phyloP scores from a whole-genome alignment of 2,113 vertebrate species.

The Crotalus tigris region DNA sequence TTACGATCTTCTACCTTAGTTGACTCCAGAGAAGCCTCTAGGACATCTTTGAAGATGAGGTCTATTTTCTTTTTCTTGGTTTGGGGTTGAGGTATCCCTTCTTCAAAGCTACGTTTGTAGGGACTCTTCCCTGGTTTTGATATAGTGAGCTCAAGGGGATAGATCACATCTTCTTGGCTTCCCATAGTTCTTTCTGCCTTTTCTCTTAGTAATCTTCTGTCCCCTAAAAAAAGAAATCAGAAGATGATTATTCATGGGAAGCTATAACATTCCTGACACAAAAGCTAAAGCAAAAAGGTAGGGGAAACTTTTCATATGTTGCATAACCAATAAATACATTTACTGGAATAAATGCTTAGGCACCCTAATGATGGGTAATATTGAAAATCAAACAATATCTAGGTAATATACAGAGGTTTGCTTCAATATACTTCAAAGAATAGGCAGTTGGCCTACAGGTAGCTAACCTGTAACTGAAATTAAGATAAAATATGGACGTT shows the following conservation, averaged over 20 bases:
- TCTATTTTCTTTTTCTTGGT: conserved; percentile 95
- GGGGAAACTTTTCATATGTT: conserved; percentile 27
- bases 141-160: conserved; percentile 69
- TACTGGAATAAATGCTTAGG: conserved; percentile 16
- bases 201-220: conserved; percentile 70
- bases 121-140: conserved; percentile 77
- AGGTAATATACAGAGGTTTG: conserved; percentile 44
- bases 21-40: conserved; percentile 86
- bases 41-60: conserved; percentile 90
- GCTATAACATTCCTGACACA: conserved; percentile 43
- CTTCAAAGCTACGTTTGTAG: conserved; percentile 78
- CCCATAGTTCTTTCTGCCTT: conserved; percentile 70
- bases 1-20: conserved; percentile 70
- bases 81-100: conserved; percentile 78
- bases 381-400: conserved; percentile 50
- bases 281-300: conserved; percentile 55
- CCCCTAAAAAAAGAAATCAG: conserved; percentile 77
- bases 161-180: conserved; percentile 73
- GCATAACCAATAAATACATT: conserved; percentile 29
- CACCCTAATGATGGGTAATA: conserved; percentile 37
- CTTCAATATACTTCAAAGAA: conserved; percentile 50
- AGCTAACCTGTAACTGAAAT: conserved; percentile 37
- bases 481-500: conserved; percentile 25
- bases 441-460: conserved; percentile 44
- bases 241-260: conserved; percentile 66